These are phyloP conservation scores for Dioctria linearis DNA, from an alignment of 2,888 invertebrate species.

Conservation along the genomic window DNA sequence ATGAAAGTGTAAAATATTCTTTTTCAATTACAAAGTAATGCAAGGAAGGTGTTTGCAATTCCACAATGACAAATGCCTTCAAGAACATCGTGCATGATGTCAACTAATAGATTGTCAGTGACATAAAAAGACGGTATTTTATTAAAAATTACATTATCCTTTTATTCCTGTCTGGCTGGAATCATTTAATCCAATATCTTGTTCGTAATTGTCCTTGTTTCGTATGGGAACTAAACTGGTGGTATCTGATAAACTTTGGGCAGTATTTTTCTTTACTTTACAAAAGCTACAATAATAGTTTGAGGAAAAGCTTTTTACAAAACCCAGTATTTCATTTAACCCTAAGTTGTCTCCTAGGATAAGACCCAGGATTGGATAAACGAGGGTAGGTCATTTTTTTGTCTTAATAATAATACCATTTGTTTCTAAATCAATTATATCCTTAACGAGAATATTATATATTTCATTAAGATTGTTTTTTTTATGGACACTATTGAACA, in stretches of 20 bases:
- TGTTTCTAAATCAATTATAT: too few species aligned
- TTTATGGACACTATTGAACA: too few species aligned
- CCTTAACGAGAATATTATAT: too few species aligned
- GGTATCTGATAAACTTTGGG: neutral
- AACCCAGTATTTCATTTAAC: too few species aligned
- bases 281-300: conserved; percentile 54
- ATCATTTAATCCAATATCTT: neutral
- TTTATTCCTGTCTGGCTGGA: conserved; percentile 24
- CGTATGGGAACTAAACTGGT: neutral
- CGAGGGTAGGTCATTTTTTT: too few species aligned
- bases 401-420: too few species aligned
- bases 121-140: conserved; percentile 50
- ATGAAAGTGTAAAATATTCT: conserved; percentile 38
- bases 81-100: conserved; percentile 54
- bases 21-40: conserved; percentile 31
- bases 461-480: too few species aligned
- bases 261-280: conserved; percentile 10
- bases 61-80: conserved; percentile 52
- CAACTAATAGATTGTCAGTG: conserved; percentile 44
- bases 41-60: conserved; percentile 32
- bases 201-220: conserved; percentile 13
- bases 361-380: too few species aligned
- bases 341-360: too few species aligned
- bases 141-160: conserved; percentile 48
- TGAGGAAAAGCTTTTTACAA: conserved; percentile 12